Evolutionary conservation across 2,113 vertebrate species (phyloP).

Genomic region (Calonectris borealis): DNA sequence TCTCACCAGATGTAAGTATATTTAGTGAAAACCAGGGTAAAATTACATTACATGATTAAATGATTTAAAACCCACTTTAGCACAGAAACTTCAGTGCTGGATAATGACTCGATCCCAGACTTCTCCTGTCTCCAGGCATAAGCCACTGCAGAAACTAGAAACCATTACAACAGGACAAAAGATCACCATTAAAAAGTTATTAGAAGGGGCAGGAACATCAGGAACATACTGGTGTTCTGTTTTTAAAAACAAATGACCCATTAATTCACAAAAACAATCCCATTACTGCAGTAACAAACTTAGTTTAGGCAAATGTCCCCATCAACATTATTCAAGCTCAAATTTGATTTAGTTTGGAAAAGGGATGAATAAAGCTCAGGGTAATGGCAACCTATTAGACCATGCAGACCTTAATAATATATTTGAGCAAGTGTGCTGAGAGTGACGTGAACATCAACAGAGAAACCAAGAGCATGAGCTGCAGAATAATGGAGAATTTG

Average conservation of each 20-base stretch:
- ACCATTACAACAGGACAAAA: slow-evolving; percentile 64
- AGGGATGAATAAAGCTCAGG: slow-evolving; percentile 48
- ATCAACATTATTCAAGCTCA: slow-evolving; percentile 64
- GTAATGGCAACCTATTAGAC: slow-evolving; percentile 55
- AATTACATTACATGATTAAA: slow-evolving; percentile 39
- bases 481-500: background rate
- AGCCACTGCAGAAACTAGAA: slow-evolving; percentile 49
- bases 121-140: slow-evolving; percentile 38
- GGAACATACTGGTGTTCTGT: slow-evolving; percentile 50
- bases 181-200: slow-evolving; percentile 67
- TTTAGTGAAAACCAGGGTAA: slow-evolving; percentile 25
- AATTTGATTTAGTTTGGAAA: slow-evolving; percentile 71
- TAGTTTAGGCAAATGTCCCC: slow-evolving; percentile 54
- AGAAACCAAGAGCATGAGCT: background rate
- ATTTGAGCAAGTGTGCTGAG: slow-evolving; percentile 38
- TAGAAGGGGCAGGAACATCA: slow-evolving; percentile 55
- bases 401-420: slow-evolving; percentile 48
- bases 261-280: slow-evolving; percentile 69
- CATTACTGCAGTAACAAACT: slow-evolving; percentile 58
- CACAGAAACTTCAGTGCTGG: slow-evolving; percentile 29
- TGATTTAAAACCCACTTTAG: background rate
- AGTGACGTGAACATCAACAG: slow-evolving; percentile 25
- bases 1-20: slow-evolving; percentile 9
- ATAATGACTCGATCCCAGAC: background rate
- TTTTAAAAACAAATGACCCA: slow-evolving; percentile 71